Base-by-base conservation (phyloP, 2,113 vertebrate genomes). In the Heterochromis multidens region DNA sequence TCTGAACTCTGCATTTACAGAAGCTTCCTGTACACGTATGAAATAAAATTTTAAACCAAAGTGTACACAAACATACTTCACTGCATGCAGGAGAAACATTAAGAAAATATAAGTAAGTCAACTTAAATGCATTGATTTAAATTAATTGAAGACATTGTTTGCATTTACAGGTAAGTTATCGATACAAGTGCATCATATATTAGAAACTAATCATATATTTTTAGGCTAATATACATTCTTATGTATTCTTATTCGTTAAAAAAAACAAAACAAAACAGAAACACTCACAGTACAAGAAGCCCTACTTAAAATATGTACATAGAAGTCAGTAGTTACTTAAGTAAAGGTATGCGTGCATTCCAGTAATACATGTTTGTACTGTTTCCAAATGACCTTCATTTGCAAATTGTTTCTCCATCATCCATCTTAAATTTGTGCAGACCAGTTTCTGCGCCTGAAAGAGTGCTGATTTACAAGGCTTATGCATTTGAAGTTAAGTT, bases 401-500 rank as follows among this genome's bases (percentile, higher is more conserved):
- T 33, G 25, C 17, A 59, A 59, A 43, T 40, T 7, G 17, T 29
- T 23, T 3, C 57, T 60, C 37, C 37, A 59, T 60, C n/a, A n/a
- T n/a, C n/a, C n/a, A 21, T 46, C 23, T 74, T 74, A n/a, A 74
- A 52, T 52, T 19, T 79, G 23, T 54, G 67, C 12, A n/a, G 25
- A 79, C 7, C 49, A 7, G 21, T 81, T 84, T 52, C 14, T 56
- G 33, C 10, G 4, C 40, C 35, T 76, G 61, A 43, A 70, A 33
- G 25, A 60, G 7, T 12, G 40, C 27, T 27, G 79, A 74, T 76
- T 19, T 43, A 25, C 27, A 16, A 65, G 9, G n/a, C 61, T 31
- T 6, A n/a, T 78, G 67, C 33, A 67, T 83, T 40, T 80, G 19
- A 86, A 81, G 40, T 49, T 17, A 86, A 80, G 81, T 86, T 90